Evolutionary conservation across 2,797 vertebrate species (phyloP).

Genomic region (Morus bassanus): DNA sequence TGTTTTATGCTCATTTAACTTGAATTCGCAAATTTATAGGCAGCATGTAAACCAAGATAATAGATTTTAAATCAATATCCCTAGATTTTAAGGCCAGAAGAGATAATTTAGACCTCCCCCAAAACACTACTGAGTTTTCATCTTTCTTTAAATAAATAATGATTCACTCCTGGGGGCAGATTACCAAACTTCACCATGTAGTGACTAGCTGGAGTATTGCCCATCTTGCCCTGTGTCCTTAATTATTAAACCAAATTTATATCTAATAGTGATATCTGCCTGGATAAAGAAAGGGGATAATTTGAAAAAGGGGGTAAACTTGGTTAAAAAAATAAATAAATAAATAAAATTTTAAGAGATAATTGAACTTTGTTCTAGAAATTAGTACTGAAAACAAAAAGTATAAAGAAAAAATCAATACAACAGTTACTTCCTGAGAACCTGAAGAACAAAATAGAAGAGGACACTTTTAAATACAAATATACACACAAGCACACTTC

Average conservation of each 20-base stretch:
- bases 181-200: neutral
- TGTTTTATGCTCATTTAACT: neutral
- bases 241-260: neutral
- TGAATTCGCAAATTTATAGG: neutral
- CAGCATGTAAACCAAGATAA: slow-evolving; percentile 20
- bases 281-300: neutral
- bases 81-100: neutral
- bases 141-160: slow-evolving; percentile 21
- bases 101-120: neutral
- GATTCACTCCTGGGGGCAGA: neutral
- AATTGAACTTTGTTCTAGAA: neutral
- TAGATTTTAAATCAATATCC: neutral
- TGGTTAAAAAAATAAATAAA: neutral
- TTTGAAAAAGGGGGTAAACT: neutral
- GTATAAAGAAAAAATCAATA: neutral
- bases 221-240: neutral
- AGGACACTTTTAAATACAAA: neutral
- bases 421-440: neutral
- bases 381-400: neutral
- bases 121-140: slow-evolving; percentile 19
- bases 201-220: neutral
- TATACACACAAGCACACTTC: neutral
- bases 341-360: neutral
- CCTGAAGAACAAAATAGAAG: neutral
- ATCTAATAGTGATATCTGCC: neutral